A percentile compares a stretch with the other conserved stretches of the same genome.
These are phyloP conservation scores for Cardiocondyla obscurior DNA, from an alignment of 1,140 invertebrate genomes.

Conservation along the genomic window DNA sequence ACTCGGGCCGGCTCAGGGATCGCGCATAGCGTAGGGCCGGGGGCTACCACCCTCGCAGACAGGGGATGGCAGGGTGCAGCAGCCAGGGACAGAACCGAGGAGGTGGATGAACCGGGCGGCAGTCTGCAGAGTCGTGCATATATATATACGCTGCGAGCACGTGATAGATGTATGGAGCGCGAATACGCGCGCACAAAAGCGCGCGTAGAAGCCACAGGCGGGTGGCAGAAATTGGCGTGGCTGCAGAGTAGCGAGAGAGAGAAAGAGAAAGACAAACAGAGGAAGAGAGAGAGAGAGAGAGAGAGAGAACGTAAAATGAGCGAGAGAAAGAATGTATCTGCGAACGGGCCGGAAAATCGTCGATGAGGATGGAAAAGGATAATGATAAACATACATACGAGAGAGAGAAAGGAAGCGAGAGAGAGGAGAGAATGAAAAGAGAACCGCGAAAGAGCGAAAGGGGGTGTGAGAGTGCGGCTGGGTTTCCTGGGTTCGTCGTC, in stretches of 20 bases:
- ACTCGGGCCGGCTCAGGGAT: slow-evolving; percentile 61
- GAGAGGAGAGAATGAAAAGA: slow-evolving; percentile 37
- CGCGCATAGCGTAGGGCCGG: slow-evolving; percentile 59
- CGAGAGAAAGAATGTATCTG: slow-evolving; percentile 40
- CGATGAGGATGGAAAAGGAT: slow-evolving; percentile 12
- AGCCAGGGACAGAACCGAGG: slow-evolving; percentile 77
- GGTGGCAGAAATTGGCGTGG: slow-evolving; percentile 50
- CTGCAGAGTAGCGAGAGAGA: slow-evolving; percentile 17
- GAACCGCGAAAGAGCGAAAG: slow-evolving; percentile 59
- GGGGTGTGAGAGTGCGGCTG: slow-evolving; percentile 74
- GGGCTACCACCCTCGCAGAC: slow-evolving; percentile 66
- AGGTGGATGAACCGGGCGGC: slow-evolving; percentile 83
- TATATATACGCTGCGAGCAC: slow-evolving; percentile 32
- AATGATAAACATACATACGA: background rate
- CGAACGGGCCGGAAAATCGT: slow-evolving; percentile 22
- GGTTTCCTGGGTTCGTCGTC: slow-evolving; percentile 83
- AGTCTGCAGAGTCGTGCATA: slow-evolving; percentile 69
- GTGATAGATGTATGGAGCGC: slow-evolving; percentile 12
- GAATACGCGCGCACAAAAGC: slow-evolving; percentile 8
- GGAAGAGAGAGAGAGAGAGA: slow-evolving; percentile 49
- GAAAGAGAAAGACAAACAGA: slow-evolving; percentile 49
- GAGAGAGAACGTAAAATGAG: slow-evolving; percentile 37
- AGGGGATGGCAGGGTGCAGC: slow-evolving; percentile 70
- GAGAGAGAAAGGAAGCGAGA: slow-evolving; percentile 36
- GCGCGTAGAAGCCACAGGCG: slow-evolving; percentile 31